Conservation (phyloP, 2,113 vertebrate species). For the Notiomystis cincta region DNA sequence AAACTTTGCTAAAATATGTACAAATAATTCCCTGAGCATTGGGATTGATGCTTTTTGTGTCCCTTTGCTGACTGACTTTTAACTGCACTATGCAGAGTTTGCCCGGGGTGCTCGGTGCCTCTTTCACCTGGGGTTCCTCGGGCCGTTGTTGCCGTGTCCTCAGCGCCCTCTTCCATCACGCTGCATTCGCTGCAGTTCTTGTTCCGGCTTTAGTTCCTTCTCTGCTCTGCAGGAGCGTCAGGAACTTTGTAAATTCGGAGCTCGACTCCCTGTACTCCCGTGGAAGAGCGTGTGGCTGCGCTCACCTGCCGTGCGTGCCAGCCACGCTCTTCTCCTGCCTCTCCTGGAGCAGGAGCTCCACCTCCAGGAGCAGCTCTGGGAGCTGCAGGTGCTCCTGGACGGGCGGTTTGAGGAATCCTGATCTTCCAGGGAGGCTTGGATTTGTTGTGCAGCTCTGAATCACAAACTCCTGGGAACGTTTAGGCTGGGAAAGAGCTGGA, state of each 20-base stretch:
- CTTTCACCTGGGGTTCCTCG: neutral
- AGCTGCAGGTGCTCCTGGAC: neutral
- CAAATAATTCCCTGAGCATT: neutral
- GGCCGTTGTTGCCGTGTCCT: neutral
- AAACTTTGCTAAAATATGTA: neutral
- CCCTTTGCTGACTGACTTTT: neutral
- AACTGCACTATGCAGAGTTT: neutral
- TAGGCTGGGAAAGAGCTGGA: neutral
- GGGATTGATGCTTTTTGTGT: neutral
- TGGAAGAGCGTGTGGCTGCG: neutral
- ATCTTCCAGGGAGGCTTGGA: neutral
- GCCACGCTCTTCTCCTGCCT: neutral
- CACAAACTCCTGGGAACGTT: neutral
- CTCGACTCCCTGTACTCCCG: neutral
- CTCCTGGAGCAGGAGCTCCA: neutral
- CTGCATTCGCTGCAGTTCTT: neutral
- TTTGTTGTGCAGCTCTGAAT: neutral
- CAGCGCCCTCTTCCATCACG: fast-evolving
- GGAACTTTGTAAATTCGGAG: fast-evolving
- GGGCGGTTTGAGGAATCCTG: fast-evolving
- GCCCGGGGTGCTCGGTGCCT: fast-evolving
- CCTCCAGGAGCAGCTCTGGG: neutral
- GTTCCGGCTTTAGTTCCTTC: neutral
- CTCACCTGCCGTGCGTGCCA: neutral
- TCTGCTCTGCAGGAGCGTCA: neutral